These are phyloP conservation scores for Lutjanus argentimaculatus DNA, from an alignment of 2,797 vertebrate genomes.

Conservation along the genomic window DNA sequence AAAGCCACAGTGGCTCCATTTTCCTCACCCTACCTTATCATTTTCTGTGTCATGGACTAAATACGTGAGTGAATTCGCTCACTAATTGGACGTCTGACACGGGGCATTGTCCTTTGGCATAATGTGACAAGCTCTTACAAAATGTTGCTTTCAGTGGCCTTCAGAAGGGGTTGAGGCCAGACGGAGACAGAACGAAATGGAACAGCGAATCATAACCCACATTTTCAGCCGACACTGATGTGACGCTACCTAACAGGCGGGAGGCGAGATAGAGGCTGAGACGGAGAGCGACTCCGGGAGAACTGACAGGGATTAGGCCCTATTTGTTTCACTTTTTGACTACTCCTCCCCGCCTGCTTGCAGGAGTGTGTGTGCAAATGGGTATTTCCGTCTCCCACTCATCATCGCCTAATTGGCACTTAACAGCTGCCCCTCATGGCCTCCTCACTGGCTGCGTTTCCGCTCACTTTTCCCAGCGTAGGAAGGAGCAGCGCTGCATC, in stretches of 20 bases:
- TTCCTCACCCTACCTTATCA: conserved; percentile 51
- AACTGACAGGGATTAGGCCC: conserved; percentile 65
- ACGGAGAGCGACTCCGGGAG: conserved; percentile 23
- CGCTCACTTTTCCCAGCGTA: conserved; percentile 62
- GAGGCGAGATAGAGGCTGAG: conserved; percentile 41
- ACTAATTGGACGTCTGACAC: conserved; percentile 69
- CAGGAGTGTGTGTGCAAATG: conserved; percentile 57
- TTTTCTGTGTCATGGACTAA: conserved; percentile 42
- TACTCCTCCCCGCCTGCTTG: conserved; percentile 45
- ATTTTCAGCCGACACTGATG: conserved; percentile 45
- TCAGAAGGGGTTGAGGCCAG: conserved; percentile 45
- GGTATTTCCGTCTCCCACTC: conserved; percentile 72
- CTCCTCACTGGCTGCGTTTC: conserved; percentile 65
- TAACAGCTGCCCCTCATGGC: conserved; percentile 80
- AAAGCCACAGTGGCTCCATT: conserved; percentile 13
- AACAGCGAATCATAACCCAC: conserved; percentile 45
- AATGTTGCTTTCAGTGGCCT: conserved; percentile 51
- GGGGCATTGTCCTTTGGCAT: conserved; percentile 56
- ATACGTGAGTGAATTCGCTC: conserved; percentile 38
- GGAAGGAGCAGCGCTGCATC: conserved; percentile 78
- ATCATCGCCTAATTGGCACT: conserved; percentile 80
- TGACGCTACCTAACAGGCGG: conserved; percentile 49
- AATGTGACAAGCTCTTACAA: conserved; percentile 63
- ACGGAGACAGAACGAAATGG: conserved; percentile 26
- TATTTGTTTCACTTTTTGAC: conserved; percentile 72